A percentile compares a stretch with the other conserved stretches of the same genome.
Evolutionary conservation across 2,888 invertebrate species (phyloP).

Genomic region (Eurois occulta): DNA sequence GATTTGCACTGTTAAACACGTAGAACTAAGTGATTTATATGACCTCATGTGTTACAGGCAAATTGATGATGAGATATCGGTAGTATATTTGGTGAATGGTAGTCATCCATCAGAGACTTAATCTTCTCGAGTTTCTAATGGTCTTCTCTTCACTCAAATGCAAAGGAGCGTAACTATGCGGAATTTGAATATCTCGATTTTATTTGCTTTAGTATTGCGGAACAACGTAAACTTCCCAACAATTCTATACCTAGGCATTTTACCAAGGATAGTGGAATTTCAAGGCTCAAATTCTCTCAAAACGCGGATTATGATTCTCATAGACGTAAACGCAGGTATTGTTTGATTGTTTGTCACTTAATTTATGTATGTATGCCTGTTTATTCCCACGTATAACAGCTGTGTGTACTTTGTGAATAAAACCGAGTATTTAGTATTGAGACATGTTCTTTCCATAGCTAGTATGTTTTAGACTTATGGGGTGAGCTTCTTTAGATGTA

Average conservation of each 20-base stretch:
- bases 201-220: background rate
- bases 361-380: constrained; percentile 56
- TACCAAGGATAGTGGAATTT: constrained; percentile 39
- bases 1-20: constrained; percentile 26
- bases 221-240: background rate
- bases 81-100: background rate
- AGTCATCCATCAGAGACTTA: background rate
- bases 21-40: constrained; percentile 1
- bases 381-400: constrained; percentile 65
- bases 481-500: background rate
- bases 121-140: background rate
- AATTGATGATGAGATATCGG: constrained; percentile 14
- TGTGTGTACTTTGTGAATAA: constrained; percentile 54
- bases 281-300: constrained; percentile 52
- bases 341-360: constrained; percentile 64
- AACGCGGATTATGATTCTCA: constrained; percentile 49
- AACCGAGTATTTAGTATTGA: constrained; percentile 35
- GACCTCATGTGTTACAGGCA: constrained; percentile 1
- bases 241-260: constrained; percentile 10
- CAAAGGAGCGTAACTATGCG: background rate
- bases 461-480: background rate
- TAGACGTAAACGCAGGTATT: constrained; percentile 56
- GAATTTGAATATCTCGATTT: background rate
- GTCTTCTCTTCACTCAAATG: background rate
- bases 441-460: constrained; percentile 22